Evolutionary conservation across 2,888 invertebrate species (phyloP).

Genomic region (Urechis unicinctus): DNA sequence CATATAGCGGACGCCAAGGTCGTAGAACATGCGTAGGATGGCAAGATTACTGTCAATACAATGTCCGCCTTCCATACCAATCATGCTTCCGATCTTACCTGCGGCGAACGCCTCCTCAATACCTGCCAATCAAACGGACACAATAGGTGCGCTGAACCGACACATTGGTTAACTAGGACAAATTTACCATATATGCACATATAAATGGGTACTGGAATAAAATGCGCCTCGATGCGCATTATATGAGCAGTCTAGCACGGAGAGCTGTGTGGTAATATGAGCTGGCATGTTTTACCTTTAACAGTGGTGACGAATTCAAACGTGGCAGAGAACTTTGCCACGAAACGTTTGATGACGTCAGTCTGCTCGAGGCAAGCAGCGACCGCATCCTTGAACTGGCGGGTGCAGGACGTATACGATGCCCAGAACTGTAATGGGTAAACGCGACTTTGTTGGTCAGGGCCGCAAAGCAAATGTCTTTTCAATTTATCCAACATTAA

Average conservation of each 20-base stretch:
- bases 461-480: no score
- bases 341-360: constrained; percentile 75
- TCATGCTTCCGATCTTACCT: constrained; percentile 78
- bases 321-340: constrained; percentile 71
- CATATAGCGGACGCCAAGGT: constrained; percentile 76
- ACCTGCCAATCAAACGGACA: constrained; percentile 16
- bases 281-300: constrained; percentile 64
- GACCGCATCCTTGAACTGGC: constrained; percentile 77
- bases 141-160: no score
- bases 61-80: constrained; percentile 85
- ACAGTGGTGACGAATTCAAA: constrained; percentile 60
- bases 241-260: background rate
- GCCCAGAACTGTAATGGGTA: constrained; percentile 79
- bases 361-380: constrained; percentile 78
- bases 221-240: no score
- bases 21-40: constrained; percentile 74
- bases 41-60: constrained; percentile 74
- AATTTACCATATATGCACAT: no score
- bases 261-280: no score
- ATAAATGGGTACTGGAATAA: background rate
- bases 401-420: constrained; percentile 74
- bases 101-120: constrained; percentile 62
- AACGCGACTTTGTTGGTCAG: background rate
- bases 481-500: no score
- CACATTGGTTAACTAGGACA: no score